phyloP scores from a whole-genome alignment of 2,797 vertebrate species.

The Danio tinwini region DNA sequence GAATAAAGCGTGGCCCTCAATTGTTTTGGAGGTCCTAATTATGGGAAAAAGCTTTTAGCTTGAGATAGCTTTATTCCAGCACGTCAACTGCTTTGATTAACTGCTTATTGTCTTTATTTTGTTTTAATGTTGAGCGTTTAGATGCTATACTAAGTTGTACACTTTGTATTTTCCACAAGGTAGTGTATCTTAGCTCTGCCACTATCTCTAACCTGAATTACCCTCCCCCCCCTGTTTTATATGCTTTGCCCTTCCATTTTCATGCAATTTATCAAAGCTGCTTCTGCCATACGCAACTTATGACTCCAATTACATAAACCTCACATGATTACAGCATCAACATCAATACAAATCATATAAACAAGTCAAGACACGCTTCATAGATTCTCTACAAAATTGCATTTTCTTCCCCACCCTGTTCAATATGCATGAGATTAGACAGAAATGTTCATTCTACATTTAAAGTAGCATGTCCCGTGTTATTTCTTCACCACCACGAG shows the following conservation, averaged over 20 bases:
- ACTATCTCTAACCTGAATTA: conserved; percentile 32
- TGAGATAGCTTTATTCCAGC: conserved; percentile 37
- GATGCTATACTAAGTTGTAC: conserved; percentile 11
- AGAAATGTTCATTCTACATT: conserved; percentile 21
- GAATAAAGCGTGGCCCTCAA: neutral
- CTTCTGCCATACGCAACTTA: conserved; percentile 18
- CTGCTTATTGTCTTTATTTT: conserved; percentile 26
- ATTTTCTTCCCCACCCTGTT: neutral
- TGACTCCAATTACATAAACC: conserved; percentile 39
- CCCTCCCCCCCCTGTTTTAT: neutral
- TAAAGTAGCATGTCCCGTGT: conserved; percentile 2
- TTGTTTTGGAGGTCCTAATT: conserved; percentile 54
- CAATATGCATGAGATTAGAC: conserved; percentile 1
- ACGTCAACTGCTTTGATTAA: conserved; percentile 48
- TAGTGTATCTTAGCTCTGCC: neutral
- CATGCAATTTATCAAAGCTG: conserved; percentile 30
- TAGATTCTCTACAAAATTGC: conserved; percentile 26
- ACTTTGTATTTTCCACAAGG: conserved; percentile 26
- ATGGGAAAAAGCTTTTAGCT: conserved; percentile 20
- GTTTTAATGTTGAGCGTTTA: conserved; percentile 33
- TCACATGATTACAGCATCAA: conserved; percentile 46
- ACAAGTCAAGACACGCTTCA: conserved; percentile 34
- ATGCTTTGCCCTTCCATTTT: conserved; percentile 10
- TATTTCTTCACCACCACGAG: neutral
- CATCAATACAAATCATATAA: conserved; percentile 49